Percentiles rank a stretch among this genome's conserved stretches.
These are phyloP conservation scores for Trypoxylus dichotomus DNA, from an alignment of 1,140 invertebrate species.

Conservation along the genomic window DNA sequence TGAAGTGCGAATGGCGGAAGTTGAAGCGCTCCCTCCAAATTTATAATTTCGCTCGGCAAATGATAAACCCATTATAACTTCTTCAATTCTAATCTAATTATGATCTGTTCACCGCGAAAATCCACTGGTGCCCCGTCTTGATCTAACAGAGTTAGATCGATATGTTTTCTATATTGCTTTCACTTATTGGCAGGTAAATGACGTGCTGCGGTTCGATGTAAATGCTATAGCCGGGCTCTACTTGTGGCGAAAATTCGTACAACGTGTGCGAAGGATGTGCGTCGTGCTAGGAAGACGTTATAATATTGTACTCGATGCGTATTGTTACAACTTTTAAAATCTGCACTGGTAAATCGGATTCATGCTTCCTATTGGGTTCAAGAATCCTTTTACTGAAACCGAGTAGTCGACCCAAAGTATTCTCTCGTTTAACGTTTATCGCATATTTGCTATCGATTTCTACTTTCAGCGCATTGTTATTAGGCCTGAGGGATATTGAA, in stretches of 20 bases:
- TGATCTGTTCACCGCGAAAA: conserved; percentile 40
- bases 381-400: conserved; percentile 35
- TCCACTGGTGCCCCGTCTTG: conserved; percentile 38
- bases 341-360: conserved; percentile 37
- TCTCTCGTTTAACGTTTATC: conserved; percentile 33
- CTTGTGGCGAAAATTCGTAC: conserved; percentile 35
- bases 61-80: background rate
- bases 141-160: conserved; percentile 36
- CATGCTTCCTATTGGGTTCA: conserved; percentile 26
- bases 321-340: conserved; percentile 39
- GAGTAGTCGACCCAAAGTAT: conserved; percentile 32
- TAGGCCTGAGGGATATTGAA: conserved; percentile 35
- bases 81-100: conserved; percentile 27
- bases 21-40: background rate
- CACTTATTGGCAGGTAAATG: conserved; percentile 34
- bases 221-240: conserved; percentile 34
- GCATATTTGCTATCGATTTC: conserved; percentile 31
- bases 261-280: conserved; percentile 34
- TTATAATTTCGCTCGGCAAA: background rate
- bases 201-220: conserved; percentile 30
- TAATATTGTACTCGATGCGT: conserved; percentile 37
- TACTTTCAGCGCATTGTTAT: conserved; percentile 40
- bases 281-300: conserved; percentile 34
- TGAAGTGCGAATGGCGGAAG: background rate
- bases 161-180: conserved; percentile 33